Percentiles rank a stretch among this genome's conserved stretches.
These are phyloP conservation scores for Apodemia hepburni DNA, from an alignment of 2,888 invertebrate species.

Conservation along the genomic window DNA sequence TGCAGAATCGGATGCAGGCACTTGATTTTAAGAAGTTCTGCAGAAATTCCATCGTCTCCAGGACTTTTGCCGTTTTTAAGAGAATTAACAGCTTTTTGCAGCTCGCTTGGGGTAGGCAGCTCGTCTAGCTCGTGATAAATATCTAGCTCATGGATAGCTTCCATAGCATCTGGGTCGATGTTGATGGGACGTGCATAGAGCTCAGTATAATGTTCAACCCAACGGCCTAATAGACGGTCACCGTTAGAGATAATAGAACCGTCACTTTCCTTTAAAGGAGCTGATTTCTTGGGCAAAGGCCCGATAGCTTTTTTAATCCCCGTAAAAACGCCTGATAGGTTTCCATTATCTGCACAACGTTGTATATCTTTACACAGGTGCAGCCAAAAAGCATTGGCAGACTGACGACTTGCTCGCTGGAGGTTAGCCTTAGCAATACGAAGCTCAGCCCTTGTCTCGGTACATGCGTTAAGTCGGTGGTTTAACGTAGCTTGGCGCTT, in stretches of 20 bases:
- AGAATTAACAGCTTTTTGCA: no score
- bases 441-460: no score
- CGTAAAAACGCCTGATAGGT: neutral
- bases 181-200: neutral
- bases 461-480: no score
- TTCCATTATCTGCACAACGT: neutral
- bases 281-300: neutral
- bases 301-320: neutral
- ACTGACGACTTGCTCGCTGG: neutral
- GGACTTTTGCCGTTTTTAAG: no score
- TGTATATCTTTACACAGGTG: no score
- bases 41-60: no score
- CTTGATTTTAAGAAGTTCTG: no score
- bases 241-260: neutral
- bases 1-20: no score
- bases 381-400: no score
- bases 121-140: no score
- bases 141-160: neutral
- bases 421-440: neutral
- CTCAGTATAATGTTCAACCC: neutral
- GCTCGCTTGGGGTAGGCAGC: no score
- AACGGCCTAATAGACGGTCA: neutral
- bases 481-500: no score
- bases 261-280: neutral
- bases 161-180: neutral